Evolutionary conservation across 2,888 invertebrate species (phyloP).

Genomic region (Synergus japonicus): DNA sequence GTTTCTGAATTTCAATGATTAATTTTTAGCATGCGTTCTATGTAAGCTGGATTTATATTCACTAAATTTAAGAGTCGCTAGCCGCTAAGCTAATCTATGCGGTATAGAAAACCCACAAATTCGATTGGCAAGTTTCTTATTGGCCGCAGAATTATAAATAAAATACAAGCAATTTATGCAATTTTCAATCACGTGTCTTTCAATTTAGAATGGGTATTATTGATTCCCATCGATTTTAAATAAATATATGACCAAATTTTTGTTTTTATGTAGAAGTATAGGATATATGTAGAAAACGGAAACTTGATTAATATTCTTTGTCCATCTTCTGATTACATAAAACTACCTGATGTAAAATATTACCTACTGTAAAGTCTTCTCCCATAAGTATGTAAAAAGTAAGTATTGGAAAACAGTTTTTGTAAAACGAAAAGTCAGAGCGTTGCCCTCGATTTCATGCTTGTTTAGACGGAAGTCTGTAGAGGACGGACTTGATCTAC

Average conservation of each 20-base stretch:
- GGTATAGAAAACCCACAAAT: not conserved
- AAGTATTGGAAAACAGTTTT: not conserved
- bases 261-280: too few species aligned
- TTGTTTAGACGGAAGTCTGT: not conserved
- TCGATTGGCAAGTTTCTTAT: not conserved
- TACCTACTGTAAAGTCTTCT: too few species aligned
- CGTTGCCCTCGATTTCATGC: not conserved
- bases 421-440: not conserved
- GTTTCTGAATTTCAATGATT: slow-evolving; percentile 25
- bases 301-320: too few species aligned
- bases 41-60: not conserved
- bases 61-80: not conserved
- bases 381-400: not conserved
- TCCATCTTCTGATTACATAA: too few species aligned
- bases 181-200: too few species aligned
- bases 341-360: too few species aligned
- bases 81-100: not conserved
- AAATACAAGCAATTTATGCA: not conserved
- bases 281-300: too few species aligned
- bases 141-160: not conserved
- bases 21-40: not conserved
- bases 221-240: too few species aligned
- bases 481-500: not conserved
- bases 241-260: too few species aligned
- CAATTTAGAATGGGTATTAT: too few species aligned